Evolutionary conservation across 30 jellyfish, hydroid and myxozoan genomes (phyloP), one percentile per base, ranked within the genome.

Genomic region (Mastigias papua): DNA sequence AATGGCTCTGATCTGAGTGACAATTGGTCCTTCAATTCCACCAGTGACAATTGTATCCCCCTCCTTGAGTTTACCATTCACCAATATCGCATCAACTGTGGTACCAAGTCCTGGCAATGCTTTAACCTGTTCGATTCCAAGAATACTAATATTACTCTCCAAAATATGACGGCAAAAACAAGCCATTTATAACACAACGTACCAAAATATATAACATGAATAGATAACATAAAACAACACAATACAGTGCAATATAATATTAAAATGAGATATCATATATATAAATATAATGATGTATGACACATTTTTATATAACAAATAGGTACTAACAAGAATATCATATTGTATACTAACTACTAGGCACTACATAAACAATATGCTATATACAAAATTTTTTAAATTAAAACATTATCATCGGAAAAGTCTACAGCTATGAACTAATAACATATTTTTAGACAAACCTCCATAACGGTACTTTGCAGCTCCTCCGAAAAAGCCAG

Each of bases 11-110:
- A 96, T 88, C 72, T 96, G 99, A 15, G 98, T 91, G 37, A 96
- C 97, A 72, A 96, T 91, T 16, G 99, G 98, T 2, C 99, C 99
- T 4, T 96, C 99, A 28, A 96, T 23, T 7, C 99, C 99, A 34
- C 98, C 97, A 46, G 98, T 88, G 1, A 96, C 95, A 31, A 96
- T 87, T 0, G 98, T 96, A 65, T 96, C 99, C 15, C 99, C 99
- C 83, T 96, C 98, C n/a, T 81, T 64, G 34, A 96, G 81, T 80
- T 86, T 81, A 7, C 99, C 99, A 62, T 96, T 96, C n/a, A 91
- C 98, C 76, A 96, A 70, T 54, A 96, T 96, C 58, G 89, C 96
- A 67, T 96, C 99, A 15, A 96, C 87, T 3, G 98, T 90, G 32
- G 97, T 91, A 8, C 99, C 99, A 15, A 96, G 91, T 0, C 99